Conservation (phyloP, 2,797 vertebrate genomes). For the Lithobates pipiens region DNA sequence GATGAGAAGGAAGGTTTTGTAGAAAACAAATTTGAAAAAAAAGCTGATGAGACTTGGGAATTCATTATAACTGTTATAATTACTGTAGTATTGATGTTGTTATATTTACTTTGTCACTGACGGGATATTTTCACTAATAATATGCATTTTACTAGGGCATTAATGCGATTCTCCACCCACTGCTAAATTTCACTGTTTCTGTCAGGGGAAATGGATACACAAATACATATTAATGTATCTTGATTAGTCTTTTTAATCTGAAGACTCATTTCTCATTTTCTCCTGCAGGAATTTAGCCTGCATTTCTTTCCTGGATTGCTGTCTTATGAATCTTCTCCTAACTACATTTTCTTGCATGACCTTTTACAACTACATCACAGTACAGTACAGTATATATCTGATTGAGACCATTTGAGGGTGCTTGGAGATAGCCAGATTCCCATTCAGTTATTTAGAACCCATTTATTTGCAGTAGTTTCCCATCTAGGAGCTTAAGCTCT, state of each 20-base stretch:
- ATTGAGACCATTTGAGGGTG: too few relatives aligned
- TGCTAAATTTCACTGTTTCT: not conserved
- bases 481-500: too few relatives aligned
- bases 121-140: not conserved
- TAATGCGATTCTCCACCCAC: not conserved
- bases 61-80: not conserved
- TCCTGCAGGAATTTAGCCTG: not conserved
- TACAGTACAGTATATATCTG: too few relatives aligned
- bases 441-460: too few relatives aligned
- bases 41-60: not conserved
- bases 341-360: not conserved
- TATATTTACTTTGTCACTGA: not conserved
- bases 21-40: not conserved
- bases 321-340: not conserved
- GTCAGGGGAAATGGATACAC: not conserved
- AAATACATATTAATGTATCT: not conserved
- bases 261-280: not conserved
- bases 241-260: not conserved
- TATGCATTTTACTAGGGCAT: not conserved
- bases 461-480: too few relatives aligned
- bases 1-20: not conserved
- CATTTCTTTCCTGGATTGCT: not conserved
- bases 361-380: not conserved
- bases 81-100: not conserved
- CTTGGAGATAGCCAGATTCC: too few relatives aligned